These are phyloP conservation scores for Pterocles orientalis DNA, from an alignment of 2,113 vertebrate genomes.

Conservation along the genomic window DNA sequence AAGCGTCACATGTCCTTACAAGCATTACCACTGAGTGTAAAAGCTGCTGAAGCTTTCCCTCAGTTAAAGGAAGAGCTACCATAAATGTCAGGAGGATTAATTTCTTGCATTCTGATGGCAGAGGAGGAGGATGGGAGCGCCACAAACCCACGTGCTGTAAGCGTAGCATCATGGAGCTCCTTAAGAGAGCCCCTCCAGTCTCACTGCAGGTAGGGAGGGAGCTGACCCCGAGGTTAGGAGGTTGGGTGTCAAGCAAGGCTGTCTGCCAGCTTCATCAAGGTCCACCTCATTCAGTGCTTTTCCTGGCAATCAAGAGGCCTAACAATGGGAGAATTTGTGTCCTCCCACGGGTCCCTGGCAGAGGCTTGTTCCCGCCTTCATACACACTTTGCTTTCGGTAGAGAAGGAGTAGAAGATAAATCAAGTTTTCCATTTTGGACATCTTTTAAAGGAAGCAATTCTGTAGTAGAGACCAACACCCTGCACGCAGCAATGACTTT, in stretches of 20 bases:
- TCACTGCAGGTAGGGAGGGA: neutral
- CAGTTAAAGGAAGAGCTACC: neutral
- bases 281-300: neutral
- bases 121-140: neutral
- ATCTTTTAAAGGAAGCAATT: neutral
- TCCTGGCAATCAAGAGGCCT: neutral
- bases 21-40: neutral
- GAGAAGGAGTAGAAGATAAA: neutral
- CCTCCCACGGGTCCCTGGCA: neutral
- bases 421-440: neutral
- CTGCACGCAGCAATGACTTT: fast-evolving
- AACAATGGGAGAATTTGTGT: neutral
- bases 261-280: neutral
- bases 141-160: neutral
- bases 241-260: neutral
- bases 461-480: neutral
- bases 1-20: neutral
- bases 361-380: neutral
- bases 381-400: neutral
- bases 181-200: neutral
- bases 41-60: neutral
- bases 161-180: neutral
- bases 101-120: neutral
- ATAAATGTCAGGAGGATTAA: neutral
- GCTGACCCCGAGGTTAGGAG: neutral